Conservation (phyloP, 2,113 vertebrate genomes). For the Oreocharis arfaki region DNA sequence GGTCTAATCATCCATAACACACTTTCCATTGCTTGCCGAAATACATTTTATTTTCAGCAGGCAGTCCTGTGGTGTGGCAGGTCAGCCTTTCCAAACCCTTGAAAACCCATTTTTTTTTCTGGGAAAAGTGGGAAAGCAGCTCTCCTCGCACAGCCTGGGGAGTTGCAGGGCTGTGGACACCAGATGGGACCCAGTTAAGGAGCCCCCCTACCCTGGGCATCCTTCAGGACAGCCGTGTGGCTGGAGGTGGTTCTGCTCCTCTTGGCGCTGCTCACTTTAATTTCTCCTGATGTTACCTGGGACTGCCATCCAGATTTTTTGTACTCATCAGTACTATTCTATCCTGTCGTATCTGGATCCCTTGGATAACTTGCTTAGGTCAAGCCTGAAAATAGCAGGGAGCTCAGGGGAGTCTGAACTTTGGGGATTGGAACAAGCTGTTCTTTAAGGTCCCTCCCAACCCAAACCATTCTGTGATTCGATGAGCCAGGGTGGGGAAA, state of each 20-base stretch:
- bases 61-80: neutral
- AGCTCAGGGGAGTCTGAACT: neutral
- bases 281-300: neutral
- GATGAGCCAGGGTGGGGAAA: neutral
- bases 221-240: neutral
- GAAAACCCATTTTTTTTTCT: neutral
- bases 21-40: neutral
- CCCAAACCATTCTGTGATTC: neutral
- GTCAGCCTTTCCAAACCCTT: neutral
- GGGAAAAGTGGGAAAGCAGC: neutral
- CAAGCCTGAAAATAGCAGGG: neutral
- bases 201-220: neutral
- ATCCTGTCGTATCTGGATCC: neutral
- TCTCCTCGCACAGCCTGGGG: neutral
- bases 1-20: neutral
- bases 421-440: neutral
- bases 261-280: neutral
- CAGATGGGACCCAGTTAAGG: neutral
- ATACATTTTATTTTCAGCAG: neutral
- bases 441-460: neutral
- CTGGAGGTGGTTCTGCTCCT: neutral
- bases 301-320: neutral
- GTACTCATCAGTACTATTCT: neutral
- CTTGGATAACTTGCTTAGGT: neutral
- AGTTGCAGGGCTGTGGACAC: rapidly evolving